These are phyloP conservation scores for Amblyopsis rosae DNA, from an alignment of 2,113 vertebrate species.

Conservation along the genomic window DNA sequence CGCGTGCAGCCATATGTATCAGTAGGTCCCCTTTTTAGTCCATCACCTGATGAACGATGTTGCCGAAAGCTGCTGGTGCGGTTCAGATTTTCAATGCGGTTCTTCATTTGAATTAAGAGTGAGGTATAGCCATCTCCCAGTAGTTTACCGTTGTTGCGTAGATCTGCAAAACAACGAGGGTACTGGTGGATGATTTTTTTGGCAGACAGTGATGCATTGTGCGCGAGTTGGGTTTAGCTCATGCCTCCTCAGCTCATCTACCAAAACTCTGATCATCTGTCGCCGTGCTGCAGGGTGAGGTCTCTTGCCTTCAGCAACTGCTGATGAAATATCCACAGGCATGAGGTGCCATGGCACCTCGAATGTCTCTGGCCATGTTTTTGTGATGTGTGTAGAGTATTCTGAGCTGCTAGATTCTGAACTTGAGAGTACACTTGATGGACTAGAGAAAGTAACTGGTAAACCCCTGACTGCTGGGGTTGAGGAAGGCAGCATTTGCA, in stretches of 20 bases:
- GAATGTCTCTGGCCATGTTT: slow-evolving; percentile 30
- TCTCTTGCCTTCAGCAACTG: slow-evolving; percentile 21
- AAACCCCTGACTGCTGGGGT: neutral
- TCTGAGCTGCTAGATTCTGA: neutral
- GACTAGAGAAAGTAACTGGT: neutral
- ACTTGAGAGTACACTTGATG: neutral
- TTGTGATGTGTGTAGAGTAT: neutral
- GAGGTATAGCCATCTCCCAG: slow-evolving; percentile 10
- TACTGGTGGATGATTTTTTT: slow-evolving; percentile 25
- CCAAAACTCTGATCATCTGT: slow-evolving; percentile 3
- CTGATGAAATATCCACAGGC: slow-evolving; percentile 17
- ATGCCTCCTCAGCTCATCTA: slow-evolving; percentile 5
- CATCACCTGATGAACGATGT: slow-evolving; percentile 8
- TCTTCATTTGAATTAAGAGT: slow-evolving; percentile 30
- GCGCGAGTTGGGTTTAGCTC: neutral
- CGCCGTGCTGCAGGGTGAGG: neutral
- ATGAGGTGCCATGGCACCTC: slow-evolving; percentile 25
- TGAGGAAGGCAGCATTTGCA: neutral
- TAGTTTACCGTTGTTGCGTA: slow-evolving; percentile 2
- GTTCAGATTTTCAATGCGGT: slow-evolving; percentile 23
- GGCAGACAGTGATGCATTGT: slow-evolving; percentile 3
- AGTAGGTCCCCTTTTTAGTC: slow-evolving; percentile 23
- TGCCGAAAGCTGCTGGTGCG: neutral
- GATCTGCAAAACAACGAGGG: slow-evolving; percentile 20
- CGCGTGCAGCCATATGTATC: slow-evolving; percentile 33